These are phyloP conservation scores for Amazona vittata DNA, from an alignment of 2,113 vertebrate genomes.

Conservation along the genomic window DNA sequence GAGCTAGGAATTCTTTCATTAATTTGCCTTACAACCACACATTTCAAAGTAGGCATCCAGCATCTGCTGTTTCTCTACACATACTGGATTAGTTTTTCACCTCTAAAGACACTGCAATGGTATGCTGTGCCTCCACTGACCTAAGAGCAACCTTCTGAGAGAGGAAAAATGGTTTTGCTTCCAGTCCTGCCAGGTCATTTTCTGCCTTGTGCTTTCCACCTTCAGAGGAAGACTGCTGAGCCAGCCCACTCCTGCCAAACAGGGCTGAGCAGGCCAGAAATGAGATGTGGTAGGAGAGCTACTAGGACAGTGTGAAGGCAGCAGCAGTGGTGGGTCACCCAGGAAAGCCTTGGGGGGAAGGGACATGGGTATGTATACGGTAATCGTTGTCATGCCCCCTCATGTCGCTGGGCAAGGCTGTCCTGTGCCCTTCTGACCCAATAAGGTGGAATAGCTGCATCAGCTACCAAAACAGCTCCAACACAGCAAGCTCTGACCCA, in stretches of 20 bases:
- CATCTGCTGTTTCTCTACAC: not conserved
- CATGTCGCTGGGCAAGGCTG: not conserved
- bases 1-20: not conserved
- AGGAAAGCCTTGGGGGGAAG: not conserved
- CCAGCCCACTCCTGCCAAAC: not conserved
- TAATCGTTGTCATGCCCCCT: not conserved
- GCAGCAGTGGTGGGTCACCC: not conserved
- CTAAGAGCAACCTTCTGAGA: not conserved
- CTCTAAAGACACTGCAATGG: not conserved
- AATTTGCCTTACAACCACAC: not conserved
- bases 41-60: not conserved
- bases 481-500: not conserved
- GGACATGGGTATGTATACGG: not conserved
- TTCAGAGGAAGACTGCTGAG: not conserved
- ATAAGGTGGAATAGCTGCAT: not conserved
- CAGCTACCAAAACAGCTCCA: not conserved
- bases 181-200: not conserved
- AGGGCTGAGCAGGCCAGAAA: not conserved
- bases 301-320: not conserved
- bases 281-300: rapidly evolving
- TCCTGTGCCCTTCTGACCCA: not conserved
- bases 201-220: not conserved
- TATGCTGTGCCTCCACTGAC: not conserved
- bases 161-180: not conserved
- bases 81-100: not conserved